Percentiles rank a stretch among this genome's conserved stretches.
Conservation (phyloP, 2,113 vertebrate species). For the Rallus limicola region DNA sequence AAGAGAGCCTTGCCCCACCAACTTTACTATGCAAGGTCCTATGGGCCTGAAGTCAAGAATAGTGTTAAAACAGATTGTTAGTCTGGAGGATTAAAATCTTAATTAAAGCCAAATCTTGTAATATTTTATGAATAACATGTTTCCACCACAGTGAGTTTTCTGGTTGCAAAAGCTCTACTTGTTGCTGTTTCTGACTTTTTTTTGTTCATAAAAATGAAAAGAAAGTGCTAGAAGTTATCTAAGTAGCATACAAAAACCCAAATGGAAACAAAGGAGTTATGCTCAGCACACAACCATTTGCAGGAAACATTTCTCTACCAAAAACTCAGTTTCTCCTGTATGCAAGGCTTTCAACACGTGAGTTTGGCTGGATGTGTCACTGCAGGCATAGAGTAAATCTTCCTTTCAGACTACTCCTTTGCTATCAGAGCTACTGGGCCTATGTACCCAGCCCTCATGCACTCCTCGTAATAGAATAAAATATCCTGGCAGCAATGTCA, state of each 20-base stretch:
- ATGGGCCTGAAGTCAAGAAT: background rate
- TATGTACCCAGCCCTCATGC: background rate
- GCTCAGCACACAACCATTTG: background rate
- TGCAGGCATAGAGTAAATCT: background rate
- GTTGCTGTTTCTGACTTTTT: background rate
- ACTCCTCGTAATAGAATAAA: background rate
- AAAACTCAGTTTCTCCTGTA: background rate
- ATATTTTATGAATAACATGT: background rate
- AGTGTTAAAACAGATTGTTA: background rate
- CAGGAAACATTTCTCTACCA: background rate
- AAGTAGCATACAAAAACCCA: background rate
- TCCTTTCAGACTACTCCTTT: background rate
- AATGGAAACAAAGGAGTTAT: background rate
- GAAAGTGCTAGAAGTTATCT: background rate
- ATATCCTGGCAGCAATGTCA: background rate
- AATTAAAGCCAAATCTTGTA: background rate
- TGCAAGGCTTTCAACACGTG: background rate
- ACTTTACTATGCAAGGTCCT: background rate
- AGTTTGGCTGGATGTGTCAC: background rate
- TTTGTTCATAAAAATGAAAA: background rate
- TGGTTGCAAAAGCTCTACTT: background rate
- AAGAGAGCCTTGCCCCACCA: background rate
- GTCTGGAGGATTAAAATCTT: background rate
- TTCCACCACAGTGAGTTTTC: background rate
- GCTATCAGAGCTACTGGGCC: background rate